These are phyloP conservation scores for Ormia ochracea DNA, from an alignment of 2,888 invertebrate genomes.

Conservation along the genomic window DNA sequence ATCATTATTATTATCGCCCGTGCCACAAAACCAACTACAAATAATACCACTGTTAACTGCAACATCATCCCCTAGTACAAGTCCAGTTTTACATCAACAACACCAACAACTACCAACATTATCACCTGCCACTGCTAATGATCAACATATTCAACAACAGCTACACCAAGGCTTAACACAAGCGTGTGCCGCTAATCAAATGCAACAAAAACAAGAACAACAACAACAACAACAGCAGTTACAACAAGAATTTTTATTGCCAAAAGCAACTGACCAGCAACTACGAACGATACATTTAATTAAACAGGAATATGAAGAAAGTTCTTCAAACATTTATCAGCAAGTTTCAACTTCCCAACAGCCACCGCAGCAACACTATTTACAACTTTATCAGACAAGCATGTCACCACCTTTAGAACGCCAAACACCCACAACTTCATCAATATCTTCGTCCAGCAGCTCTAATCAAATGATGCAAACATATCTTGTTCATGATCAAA, in stretches of 20 bases:
- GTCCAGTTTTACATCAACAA: conserved; percentile 55
- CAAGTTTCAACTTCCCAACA: conserved; percentile 57
- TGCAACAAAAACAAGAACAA: conserved; percentile 19
- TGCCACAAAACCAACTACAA: conserved; percentile 54
- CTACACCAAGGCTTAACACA: conserved; percentile 68
- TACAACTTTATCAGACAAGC: conserved; percentile 20
- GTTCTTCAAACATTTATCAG: conserved; percentile 49
- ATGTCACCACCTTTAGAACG: conserved; percentile 63
- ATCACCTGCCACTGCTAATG: conserved; percentile 74
- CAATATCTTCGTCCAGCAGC: neutral
- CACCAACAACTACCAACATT: conserved; percentile 63
- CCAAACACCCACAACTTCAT: conserved; percentile 50
- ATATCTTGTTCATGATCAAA: conserved; percentile 69
- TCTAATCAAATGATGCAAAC: conserved; percentile 62
- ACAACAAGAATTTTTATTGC: conserved; percentile 57
- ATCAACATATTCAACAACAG: conserved; percentile 61
- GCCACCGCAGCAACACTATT: conserved; percentile 59
- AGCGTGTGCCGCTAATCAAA: conserved; percentile 70
- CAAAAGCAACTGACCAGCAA: conserved; percentile 65
- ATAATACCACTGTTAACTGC: conserved; percentile 56
- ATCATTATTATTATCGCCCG: conserved; percentile 58
- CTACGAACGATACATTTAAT: conserved; percentile 64
- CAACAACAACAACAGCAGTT: conserved; percentile 33
- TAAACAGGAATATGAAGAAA: conserved; percentile 68
- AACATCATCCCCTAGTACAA: conserved; percentile 61